phyloP scores from a whole-genome alignment of 2,797 vertebrate species.

The Glyptemys insculpta region DNA sequence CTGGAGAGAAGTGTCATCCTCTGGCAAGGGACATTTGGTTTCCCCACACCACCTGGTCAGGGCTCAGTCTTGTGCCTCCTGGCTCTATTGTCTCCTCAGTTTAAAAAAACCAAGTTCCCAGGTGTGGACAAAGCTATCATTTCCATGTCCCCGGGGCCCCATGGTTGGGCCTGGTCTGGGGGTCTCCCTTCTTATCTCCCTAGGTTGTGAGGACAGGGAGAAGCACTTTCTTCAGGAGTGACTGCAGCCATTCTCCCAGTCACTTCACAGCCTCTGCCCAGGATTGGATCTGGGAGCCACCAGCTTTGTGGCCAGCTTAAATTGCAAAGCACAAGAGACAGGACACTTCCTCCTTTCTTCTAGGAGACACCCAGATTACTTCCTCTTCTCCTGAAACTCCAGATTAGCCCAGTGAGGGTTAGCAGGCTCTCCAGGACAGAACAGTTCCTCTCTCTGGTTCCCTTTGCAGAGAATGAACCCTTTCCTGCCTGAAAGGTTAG shows the following conservation, averaged over 20 bases:
- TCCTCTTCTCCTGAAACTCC: background rate
- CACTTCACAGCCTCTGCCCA: background rate
- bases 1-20: background rate
- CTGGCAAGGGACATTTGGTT: background rate
- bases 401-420: background rate
- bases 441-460: no score
- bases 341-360: background rate
- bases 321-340: background rate
- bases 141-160: background rate
- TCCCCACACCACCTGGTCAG: background rate
- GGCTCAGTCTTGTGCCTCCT: no score
- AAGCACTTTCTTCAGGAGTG: background rate
- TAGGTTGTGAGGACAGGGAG: background rate
- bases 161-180: background rate
- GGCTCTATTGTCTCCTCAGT: no score
- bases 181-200: background rate
- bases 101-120: no score
- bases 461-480: background rate
- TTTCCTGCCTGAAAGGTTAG: background rate
- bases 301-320: background rate
- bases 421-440: no score
- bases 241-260: background rate
- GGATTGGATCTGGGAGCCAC: background rate
- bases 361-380: background rate
- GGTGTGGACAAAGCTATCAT: background rate